Evolutionary conservation across 2,888 invertebrate genomes (phyloP), one percentile per base, ranked within the genome.

Genomic region (Catocala sponsa): DNA sequence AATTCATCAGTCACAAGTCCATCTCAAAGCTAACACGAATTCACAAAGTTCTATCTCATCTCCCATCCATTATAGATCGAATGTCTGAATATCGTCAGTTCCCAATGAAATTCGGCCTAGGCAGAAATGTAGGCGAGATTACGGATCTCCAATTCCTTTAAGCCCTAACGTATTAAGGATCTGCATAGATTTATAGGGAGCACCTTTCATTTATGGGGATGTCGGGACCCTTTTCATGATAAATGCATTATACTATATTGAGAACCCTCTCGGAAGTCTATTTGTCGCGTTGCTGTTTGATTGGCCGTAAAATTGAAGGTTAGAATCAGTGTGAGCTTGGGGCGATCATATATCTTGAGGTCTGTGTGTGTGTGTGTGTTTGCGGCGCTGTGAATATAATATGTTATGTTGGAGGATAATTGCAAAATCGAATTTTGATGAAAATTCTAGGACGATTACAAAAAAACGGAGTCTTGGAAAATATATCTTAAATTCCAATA

Each of bases 141-240:
- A 63, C 68, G 44, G 63, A 71, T 63, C 65, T 63, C 57, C 54
- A 58, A 68, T 63, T 67, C 58, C 65, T 73, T 49, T 65, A 64
- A 76, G 68, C 59, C 54, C 73, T 67, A 70, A 70, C 53, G 65
- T 76, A 73, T 75, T 73, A 75, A 68, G 70, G 68, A 70, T 63
- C 56, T 52, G 71, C 67, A 66, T 70, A 78, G 72, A 78, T 76
- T 77, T 76, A 76, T 75, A 46, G 70, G 54, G 53, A 68, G 64
- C 67, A 69, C 78, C 72, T 75, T 72, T 72, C 78, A 70, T 78
- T 75, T 71, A 75, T 75, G 50, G 66, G 55, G 46, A 63, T 62
- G 61, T 62, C 68, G 57, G 43, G 35, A 68, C 66, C 72, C 72
- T 67, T 68, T 59, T 57, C 68, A 70, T 78, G 76, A 76, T 72